Percentiles rank a stretch among this genome's conserved stretches.
phyloP scores from a whole-genome alignment of 1,140 invertebrate genomes.

The Drosophila repletoides region DNA sequence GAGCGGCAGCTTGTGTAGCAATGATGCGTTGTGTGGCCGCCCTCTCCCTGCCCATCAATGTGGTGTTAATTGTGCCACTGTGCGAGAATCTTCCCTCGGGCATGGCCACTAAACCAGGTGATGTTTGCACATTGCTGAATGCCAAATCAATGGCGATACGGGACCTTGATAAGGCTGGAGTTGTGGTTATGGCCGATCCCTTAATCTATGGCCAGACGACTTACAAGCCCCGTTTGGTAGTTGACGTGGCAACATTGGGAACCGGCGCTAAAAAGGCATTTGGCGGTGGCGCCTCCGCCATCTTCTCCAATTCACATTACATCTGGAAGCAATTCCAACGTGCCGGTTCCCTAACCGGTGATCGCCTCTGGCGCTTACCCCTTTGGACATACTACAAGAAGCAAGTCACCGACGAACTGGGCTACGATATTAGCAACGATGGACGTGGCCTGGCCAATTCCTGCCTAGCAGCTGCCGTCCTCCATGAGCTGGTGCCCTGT shows the following conservation, averaged over 20 bases:
- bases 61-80: slow-evolving; percentile 83
- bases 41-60: slow-evolving; percentile 66
- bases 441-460: slow-evolving; percentile 83
- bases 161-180: slow-evolving; percentile 93
- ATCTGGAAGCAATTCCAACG: slow-evolving; percentile 86
- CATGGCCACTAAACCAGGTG: slow-evolving; percentile 92
- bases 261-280: slow-evolving; percentile 83
- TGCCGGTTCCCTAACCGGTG: slow-evolving; percentile 90
- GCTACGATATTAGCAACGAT: slow-evolving; percentile 86
- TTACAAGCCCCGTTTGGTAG: slow-evolving; percentile 86
- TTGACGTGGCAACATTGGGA: slow-evolving; percentile 90
- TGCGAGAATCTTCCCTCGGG: slow-evolving; percentile 95
- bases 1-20: slow-evolving; percentile 62
- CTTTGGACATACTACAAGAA: slow-evolving; percentile 91
- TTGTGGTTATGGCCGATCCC: slow-evolving; percentile 94
- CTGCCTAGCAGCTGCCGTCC: slow-evolving; percentile 87
- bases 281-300: slow-evolving; percentile 89
- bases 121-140: slow-evolving; percentile 91
- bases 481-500: slow-evolving; percentile 86
- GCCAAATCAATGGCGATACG: slow-evolving; percentile 90
- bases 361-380: slow-evolving; percentile 95
- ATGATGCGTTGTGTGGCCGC: slow-evolving; percentile 66
- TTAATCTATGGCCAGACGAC: slow-evolving; percentile 88
- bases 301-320: slow-evolving; percentile 88
- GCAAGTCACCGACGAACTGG: slow-evolving; percentile 84